These are phyloP conservation scores for Kryphioiulus occultus DNA, from an alignment of 2,888 invertebrate species.

Conservation along the genomic window DNA sequence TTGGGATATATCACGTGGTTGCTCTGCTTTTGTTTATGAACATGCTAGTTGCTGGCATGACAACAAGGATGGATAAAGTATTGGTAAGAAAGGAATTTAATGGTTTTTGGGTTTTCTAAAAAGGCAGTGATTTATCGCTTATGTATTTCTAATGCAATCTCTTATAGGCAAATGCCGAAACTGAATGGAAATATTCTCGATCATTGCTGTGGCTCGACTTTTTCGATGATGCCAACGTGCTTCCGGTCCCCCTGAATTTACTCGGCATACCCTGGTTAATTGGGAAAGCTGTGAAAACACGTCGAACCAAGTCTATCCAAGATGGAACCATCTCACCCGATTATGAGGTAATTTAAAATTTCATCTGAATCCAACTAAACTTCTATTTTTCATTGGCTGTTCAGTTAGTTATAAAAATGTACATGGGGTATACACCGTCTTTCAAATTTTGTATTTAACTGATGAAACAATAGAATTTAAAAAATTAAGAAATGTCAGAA, in stretches of 20 bases:
- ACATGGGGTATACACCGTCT: no score
- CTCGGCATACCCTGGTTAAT: neutral
- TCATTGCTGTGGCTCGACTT: neutral
- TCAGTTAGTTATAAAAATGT: no score
- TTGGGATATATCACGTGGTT: constrained; percentile 8
- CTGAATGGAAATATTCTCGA: constrained; percentile 27
- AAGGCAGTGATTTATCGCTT: no score
- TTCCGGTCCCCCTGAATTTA: constrained; percentile 27
- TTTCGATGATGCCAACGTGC: neutral
- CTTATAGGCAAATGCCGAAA: neutral
- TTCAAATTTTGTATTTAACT: no score
- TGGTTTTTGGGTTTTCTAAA: neutral
- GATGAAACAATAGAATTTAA: no score
- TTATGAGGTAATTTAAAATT: constrained; percentile 7
- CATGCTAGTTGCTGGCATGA: constrained; percentile 15
- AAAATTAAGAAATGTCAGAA: no score
- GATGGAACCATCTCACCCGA: neutral
- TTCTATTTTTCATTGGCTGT: no score
- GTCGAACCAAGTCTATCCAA: neutral
- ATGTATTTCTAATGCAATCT: neutral
- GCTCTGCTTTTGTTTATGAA: constrained; percentile 24
- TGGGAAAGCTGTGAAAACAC: neutral
- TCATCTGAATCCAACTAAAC: no score
- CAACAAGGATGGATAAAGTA: constrained; percentile 20
- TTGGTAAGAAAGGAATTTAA: neutral